phyloP scores from a whole-genome alignment of 2,797 vertebrate genomes.

The Scleropages formosus region DNA sequence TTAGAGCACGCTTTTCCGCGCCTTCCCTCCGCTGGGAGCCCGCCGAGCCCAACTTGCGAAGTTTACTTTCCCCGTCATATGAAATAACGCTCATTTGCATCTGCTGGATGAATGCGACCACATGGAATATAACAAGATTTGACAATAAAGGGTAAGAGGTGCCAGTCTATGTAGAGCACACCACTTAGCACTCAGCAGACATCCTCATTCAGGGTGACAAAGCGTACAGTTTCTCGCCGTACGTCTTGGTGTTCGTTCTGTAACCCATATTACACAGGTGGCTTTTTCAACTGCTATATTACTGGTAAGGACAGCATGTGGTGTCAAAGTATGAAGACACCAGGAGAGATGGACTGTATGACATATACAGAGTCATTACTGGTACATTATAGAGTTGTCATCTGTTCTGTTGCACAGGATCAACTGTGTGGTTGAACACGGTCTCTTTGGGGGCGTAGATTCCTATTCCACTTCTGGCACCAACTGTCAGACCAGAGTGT shows the following conservation, averaged over 20 bases:
- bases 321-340: constrained; percentile 1
- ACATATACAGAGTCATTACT: too few species aligned
- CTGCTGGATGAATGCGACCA: constrained; percentile 49
- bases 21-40: constrained; percentile 62
- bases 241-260: background rate
- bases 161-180: constrained; percentile 29
- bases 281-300: constrained; percentile 7
- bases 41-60: constrained; percentile 56
- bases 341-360: constrained; percentile 43
- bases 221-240: constrained; percentile 4
- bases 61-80: constrained; percentile 68
- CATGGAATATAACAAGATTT: constrained; percentile 46
- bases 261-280: constrained; percentile 20
- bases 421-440: too few species aligned
- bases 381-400: too few species aligned
- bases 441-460: too few species aligned
- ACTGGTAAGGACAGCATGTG: constrained; percentile 8
- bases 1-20: constrained; percentile 66
- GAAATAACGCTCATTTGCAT: constrained; percentile 69
- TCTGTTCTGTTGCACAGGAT: too few species aligned
- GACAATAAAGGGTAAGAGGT: constrained; percentile 19
- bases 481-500: too few species aligned
- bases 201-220: constrained; percentile 24
- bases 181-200: constrained; percentile 24
- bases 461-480: too few species aligned